A percentile compares a stretch with the other conserved stretches of the same genome.
phyloP scores from a whole-genome alignment of 2,797 vertebrate species.

The Australoheros facetus region DNA sequence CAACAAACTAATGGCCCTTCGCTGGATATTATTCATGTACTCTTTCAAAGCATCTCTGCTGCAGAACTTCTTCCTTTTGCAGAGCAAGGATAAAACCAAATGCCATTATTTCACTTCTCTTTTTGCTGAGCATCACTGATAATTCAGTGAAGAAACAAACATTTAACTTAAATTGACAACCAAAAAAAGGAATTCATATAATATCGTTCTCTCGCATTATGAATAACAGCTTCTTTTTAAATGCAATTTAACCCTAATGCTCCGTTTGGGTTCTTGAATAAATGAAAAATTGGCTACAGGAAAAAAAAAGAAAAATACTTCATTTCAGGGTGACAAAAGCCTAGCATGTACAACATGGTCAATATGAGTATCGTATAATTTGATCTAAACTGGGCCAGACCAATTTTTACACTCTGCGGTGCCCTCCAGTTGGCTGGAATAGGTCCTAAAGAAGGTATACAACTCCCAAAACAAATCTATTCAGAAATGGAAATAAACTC shows the following conservation, averaged over 20 bases:
- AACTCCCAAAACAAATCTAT: background rate
- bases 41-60: constrained; percentile 16
- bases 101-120: background rate
- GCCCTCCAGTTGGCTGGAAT: background rate
- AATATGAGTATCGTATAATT: too few species aligned
- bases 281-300: too few species aligned
- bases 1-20: constrained; percentile 44
- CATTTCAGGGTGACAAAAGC: too few species aligned
- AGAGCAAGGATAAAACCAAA: background rate
- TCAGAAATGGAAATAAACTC: background rate
- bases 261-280: too few species aligned
- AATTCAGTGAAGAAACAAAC: background rate
- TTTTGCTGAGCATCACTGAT: background rate
- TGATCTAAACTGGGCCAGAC: too few species aligned
- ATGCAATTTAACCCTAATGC: too few species aligned
- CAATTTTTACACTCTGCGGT: background rate
- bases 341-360: too few species aligned
- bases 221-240: too few species aligned
- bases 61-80: constrained; percentile 4
- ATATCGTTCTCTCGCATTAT: too few species aligned
- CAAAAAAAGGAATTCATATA: background rate
- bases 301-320: too few species aligned
- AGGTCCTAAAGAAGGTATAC: background rate
- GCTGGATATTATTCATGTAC: constrained; percentile 16
- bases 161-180: background rate